These are phyloP conservation scores for Pygmarrhopalites habei DNA, from an alignment of 1,140 invertebrate genomes.

Conservation along the genomic window DNA sequence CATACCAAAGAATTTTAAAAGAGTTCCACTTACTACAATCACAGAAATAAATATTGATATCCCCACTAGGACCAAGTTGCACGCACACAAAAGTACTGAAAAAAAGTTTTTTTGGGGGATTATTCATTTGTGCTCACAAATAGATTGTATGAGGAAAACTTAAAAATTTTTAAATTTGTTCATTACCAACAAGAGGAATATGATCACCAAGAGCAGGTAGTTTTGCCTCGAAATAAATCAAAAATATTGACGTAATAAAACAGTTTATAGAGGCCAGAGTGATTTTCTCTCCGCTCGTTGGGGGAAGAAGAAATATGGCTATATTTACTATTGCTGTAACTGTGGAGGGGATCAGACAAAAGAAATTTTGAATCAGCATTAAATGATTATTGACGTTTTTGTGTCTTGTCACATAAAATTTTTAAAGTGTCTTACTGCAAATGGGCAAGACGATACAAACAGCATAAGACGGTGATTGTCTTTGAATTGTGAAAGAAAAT, in stretches of 20 bases:
- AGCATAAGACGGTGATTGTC: conserved; percentile 55
- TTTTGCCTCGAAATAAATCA: conserved; percentile 57
- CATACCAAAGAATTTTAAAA: too few species aligned
- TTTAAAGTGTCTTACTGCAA: conserved; percentile 44
- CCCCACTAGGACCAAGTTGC: conserved; percentile 52
- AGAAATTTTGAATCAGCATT: background rate
- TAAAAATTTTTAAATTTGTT: background rate
- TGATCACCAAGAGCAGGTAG: conserved; percentile 54
- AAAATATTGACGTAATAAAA: conserved; percentile 54
- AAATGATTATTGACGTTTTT: background rate
- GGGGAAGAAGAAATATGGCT: conserved; percentile 58
- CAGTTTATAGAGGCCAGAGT: conserved; percentile 52
- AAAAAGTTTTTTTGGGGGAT: conserved; percentile 41
- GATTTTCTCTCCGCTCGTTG: conserved; percentile 58
- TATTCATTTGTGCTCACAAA: background rate
- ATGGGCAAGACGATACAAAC: conserved; percentile 56
- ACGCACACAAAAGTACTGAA: conserved; percentile 53
- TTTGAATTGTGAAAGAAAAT: conserved; percentile 49
- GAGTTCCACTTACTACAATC: too few species aligned
- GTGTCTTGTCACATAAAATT: background rate
- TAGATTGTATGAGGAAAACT: background rate
- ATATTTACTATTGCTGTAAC: conserved; percentile 57
- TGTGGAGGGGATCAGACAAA: conserved; percentile 41
- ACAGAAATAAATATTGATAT: conserved; percentile 57
- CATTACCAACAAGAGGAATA: conserved; percentile 56